phyloP scores from a whole-genome alignment of 2,113 vertebrate species.

The Candoia aspera region DNA sequence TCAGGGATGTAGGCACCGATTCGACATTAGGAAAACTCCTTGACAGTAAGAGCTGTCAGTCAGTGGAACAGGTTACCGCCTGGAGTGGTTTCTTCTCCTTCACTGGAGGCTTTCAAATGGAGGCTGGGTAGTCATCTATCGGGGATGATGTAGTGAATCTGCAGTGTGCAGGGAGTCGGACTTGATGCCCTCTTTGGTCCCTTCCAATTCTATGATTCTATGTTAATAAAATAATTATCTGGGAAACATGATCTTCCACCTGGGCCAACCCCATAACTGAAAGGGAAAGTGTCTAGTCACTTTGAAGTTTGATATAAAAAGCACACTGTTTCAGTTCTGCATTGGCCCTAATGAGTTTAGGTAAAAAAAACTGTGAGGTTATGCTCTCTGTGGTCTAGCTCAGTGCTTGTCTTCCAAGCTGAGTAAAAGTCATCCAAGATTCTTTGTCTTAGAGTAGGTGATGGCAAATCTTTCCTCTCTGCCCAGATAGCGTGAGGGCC shows the following conservation, averaged over 20 bases:
- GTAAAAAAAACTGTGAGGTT: background rate
- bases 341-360: background rate
- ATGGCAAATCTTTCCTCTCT: background rate
- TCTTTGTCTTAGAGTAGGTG: background rate
- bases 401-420: background rate
- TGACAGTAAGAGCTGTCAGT: background rate
- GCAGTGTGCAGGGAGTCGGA: no score
- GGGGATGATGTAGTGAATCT: no score
- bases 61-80: no score
- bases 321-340: background rate
- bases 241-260: background rate
- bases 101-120: no score
- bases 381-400: background rate
- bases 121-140: no score
- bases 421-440: background rate
- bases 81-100: no score
- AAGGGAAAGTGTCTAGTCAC: background rate
- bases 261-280: background rate
- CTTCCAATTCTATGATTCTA: no score
- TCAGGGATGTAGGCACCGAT: background rate
- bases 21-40: background rate
- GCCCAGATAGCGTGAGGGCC: background rate
- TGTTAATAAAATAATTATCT: background rate
- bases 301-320: background rate
- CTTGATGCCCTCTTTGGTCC: no score